These are phyloP conservation scores for Mustela lutreola DNA, from an alignment of 2,113 vertebrate species.

Conservation along the genomic window DNA sequence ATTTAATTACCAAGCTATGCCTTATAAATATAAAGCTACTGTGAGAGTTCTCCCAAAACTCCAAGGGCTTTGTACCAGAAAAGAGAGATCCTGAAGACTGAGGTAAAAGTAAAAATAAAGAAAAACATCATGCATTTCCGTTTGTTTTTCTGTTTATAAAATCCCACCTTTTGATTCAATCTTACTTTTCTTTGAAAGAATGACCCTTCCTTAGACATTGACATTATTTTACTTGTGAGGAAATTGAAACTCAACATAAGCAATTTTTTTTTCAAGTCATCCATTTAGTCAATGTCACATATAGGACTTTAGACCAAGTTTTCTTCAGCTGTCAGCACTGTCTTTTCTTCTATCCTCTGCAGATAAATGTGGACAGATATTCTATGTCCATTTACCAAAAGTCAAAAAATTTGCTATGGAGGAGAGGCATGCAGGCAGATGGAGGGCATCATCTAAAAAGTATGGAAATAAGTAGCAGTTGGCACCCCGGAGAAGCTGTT, in stretches of 20 bases:
- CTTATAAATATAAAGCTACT: constrained; percentile 23
- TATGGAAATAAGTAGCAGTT: neutral
- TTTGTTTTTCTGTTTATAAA: constrained; percentile 13
- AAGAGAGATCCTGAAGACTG: neutral
- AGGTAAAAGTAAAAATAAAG: neutral
- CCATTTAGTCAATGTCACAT: neutral
- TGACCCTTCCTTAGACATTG: neutral
- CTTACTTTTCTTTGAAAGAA: neutral
- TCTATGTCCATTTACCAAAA: neutral
- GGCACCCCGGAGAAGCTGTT: neutral
- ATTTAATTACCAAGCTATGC: constrained; percentile 33
- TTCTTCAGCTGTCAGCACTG: neutral
- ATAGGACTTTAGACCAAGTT: neutral
- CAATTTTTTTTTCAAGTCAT: neutral
- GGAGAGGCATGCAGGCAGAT: neutral
- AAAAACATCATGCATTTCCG: neutral
- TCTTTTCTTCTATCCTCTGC: neutral
- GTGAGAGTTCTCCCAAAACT: neutral
- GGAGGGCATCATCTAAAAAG: neutral
- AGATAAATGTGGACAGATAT: neutral
- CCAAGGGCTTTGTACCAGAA: neutral
- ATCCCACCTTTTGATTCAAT: neutral
- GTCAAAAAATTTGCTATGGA: neutral
- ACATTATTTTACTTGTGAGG: neutral
- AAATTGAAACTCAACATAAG: neutral